These are phyloP conservation scores for Cristatella mucedo DNA, from an alignment of 2,888 invertebrate genomes.

Conservation along the genomic window DNA sequence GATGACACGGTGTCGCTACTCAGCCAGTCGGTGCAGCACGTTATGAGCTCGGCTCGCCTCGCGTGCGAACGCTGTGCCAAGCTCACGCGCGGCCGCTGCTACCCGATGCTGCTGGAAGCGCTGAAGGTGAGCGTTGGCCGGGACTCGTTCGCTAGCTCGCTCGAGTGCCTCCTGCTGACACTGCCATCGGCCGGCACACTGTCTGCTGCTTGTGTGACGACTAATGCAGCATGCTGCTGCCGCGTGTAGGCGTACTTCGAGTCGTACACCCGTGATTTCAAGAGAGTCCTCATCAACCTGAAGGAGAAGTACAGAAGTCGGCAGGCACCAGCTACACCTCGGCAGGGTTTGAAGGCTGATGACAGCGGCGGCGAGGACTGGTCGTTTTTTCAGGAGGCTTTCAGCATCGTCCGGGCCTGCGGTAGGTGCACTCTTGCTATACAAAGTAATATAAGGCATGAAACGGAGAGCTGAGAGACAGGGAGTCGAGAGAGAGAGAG, in stretches of 20 bases:
- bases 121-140: conserved; percentile 38
- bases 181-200: too few species aligned
- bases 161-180: too few species aligned
- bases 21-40: too few species aligned
- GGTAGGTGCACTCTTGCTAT: conserved; percentile 25
- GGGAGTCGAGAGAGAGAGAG: too few species aligned
- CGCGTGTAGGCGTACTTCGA: conserved; percentile 47
- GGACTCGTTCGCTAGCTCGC: too few species aligned
- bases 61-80: conserved; percentile 49
- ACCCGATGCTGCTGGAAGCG: conserved; percentile 43
- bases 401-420: conserved; percentile 36
- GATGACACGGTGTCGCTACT: too few species aligned
- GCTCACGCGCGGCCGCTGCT: conserved; percentile 53
- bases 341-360: too few species aligned
- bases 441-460: too few species aligned
- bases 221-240: too few species aligned
- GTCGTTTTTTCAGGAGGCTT: conserved; percentile 36
- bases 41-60: too few species aligned
- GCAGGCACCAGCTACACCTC: conserved; percentile 15
- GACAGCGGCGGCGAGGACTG: conserved; percentile 28
- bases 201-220: too few species aligned
- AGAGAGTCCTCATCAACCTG: conserved; percentile 49
- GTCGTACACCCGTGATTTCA: conserved; percentile 51
- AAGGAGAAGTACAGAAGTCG: conserved; percentile 28
- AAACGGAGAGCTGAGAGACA: too few species aligned